A percentile compares a stretch with the other conserved stretches of the same genome.
Conservation (phyloP, 1,140 invertebrate species). For the Diploscapter pachys region DNA sequence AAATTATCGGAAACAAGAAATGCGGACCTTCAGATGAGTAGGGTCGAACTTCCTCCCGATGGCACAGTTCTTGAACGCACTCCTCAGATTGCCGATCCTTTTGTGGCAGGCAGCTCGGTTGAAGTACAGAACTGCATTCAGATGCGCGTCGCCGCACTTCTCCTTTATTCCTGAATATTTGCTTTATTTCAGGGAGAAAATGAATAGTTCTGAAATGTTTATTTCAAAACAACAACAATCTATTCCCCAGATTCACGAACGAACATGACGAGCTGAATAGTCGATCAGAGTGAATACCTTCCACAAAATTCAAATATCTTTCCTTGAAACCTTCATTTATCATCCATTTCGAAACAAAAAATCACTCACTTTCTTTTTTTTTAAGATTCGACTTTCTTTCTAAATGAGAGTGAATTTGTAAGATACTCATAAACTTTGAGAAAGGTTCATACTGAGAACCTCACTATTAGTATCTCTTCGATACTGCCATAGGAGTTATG, state of each 20-base stretch:
- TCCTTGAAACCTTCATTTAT: no score
- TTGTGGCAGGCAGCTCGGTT: constrained; percentile 85
- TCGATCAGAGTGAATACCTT: no score
- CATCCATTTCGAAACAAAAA: no score
- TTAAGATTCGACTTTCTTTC: no score
- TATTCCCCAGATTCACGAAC: background rate
- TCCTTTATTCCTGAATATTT: constrained; percentile 69
- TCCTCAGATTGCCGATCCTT: constrained; percentile 73
- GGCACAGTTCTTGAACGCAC: constrained; percentile 61
- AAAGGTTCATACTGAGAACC: background rate
- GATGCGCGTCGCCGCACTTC: constrained; percentile 71
- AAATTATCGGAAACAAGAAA: constrained; percentile 11
- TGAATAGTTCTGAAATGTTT: no score
- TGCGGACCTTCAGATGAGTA: constrained; percentile 60
- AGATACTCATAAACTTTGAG: background rate
- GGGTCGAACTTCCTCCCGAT: constrained; percentile 62
- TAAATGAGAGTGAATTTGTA: no score
- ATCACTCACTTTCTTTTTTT: no score
- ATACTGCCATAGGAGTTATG: no score
- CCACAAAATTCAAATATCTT: no score
- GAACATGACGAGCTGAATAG: no score
- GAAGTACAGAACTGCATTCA: constrained; percentile 80
- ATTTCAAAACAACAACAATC: constrained; percentile 14
- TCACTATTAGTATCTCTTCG: no score
- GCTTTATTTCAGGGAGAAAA: no score